phyloP scores from a whole-genome alignment of 2,113 vertebrate genomes.

The Tupaia chinensis region DNA sequence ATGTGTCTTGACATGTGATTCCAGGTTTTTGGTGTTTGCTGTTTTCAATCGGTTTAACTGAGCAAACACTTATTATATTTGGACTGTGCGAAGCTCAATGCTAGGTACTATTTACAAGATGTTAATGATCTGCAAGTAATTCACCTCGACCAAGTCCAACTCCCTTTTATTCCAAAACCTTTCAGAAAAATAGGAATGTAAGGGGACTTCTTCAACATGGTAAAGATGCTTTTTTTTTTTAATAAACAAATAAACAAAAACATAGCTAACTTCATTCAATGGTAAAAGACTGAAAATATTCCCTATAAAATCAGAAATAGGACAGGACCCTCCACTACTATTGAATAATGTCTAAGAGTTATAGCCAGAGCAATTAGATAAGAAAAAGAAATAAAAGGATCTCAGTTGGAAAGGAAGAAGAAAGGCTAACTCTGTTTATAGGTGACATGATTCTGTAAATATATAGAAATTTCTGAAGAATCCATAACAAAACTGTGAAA shows the following conservation, averaged over 20 bases:
- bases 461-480: neutral
- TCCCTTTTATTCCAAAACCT: slow-evolving; percentile 49
- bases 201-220: slow-evolving; percentile 19
- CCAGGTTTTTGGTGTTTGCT: slow-evolving; percentile 72
- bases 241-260: neutral
- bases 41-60: slow-evolving; percentile 68
- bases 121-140: slow-evolving; percentile 57
- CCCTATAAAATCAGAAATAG: neutral
- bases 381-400: slow-evolving; percentile 42
- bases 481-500: neutral
- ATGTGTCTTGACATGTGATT: slow-evolving; percentile 69
- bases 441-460: neutral
- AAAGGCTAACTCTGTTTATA: neutral
- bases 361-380: slow-evolving; percentile 32
- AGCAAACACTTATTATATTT: slow-evolving; percentile 75
- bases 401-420: neutral
- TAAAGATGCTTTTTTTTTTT: neutral
- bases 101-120: slow-evolving; percentile 51
- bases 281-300: slow-evolving; percentile 17
- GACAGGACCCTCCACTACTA: neutral
- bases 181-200: neutral
- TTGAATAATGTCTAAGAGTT: slow-evolving; percentile 1
- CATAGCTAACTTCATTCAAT: neutral
- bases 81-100: slow-evolving; percentile 56
- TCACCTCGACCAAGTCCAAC: slow-evolving; percentile 40